Base-by-base conservation (phyloP, 2,888 invertebrate genomes). In the Pollenia angustigena region DNA sequence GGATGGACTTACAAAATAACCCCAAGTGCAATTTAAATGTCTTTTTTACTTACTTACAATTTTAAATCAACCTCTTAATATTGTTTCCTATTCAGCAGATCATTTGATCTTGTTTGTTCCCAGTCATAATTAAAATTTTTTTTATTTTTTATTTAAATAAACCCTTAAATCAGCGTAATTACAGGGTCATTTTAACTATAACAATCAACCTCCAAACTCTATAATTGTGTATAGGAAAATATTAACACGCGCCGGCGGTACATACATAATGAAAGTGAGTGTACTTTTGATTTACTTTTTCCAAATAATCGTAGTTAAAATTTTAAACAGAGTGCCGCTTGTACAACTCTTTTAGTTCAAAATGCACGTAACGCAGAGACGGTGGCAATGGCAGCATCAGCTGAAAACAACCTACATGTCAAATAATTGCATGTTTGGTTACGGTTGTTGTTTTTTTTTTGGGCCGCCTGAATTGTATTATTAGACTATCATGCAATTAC, bases 351-450 rank as follows among this genome's bases (percentile, higher is more conserved):
- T 16, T 62, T 1, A 54, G 12, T 60, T 16, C 10, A n/a, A 52
- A 69, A 54, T 58, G n/a, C 81, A 81, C 18, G 54, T 64, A 54
- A 71, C 16, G n/a, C 46, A 40, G 11, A 14, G 56, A 66, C 50
- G 56, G 42, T 82, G 75, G 54, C 54, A 76, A 46, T 69, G 58
- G 48, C 72, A 60, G 72, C 78, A 74, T 32, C 56, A 68, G 58
- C 60, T 74, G 52, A 52, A 75, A 71, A 46, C 75, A 76, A 50
- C 71, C 76, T 76, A 87, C 84, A 84, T 84, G 87, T 78, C 84
- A 84, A 74, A 58, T 84, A 87, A 84, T 84, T 87, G 62, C 78
- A 84, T 81, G 87, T 69, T 87, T 58, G 44, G 40, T 18, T 80
- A 60, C 14, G 54, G 60, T 68, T 54, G 54, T 74, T 82, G 58